Evolutionary conservation across 2,888 invertebrate genomes (phyloP).

Genomic region (Drosophila kanekoi): DNA sequence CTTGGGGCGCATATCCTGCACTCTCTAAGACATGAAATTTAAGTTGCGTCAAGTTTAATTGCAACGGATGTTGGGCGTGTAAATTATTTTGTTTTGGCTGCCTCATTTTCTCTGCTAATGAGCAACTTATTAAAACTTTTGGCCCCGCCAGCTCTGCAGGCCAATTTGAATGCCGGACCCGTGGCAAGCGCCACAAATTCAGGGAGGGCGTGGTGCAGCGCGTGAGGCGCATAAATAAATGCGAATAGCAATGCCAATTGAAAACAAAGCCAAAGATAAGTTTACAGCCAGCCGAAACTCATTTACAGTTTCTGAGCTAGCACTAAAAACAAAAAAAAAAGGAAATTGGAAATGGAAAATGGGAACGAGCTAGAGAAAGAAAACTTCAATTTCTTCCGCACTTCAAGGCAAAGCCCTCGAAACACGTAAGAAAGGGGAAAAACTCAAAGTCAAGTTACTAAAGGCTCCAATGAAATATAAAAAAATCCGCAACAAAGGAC

Average conservation of each 20-base stretch:
- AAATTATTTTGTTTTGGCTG: slow-evolving; percentile 74
- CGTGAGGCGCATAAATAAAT: slow-evolving; percentile 68
- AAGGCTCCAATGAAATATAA: slow-evolving; percentile 49
- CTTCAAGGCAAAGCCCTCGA: slow-evolving; percentile 36
- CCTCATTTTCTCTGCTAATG: slow-evolving; percentile 76
- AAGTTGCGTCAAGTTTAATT: slow-evolving; percentile 69
- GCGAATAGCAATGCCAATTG: slow-evolving; percentile 65
- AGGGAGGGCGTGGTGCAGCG: slow-evolving; percentile 28
- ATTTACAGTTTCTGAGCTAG: slow-evolving; percentile 50
- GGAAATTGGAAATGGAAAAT: slow-evolving; percentile 2
- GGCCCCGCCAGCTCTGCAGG: slow-evolving; percentile 25
- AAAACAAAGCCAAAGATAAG: slow-evolving; percentile 64
- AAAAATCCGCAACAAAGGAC: slow-evolving; percentile 17
- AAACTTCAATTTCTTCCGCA: slow-evolving; percentile 57
- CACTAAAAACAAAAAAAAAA: neutral
- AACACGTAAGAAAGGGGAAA: slow-evolving; percentile 39
- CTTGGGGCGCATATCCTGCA: slow-evolving; percentile 6
- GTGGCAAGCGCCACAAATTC: neutral
- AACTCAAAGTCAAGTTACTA: slow-evolving; percentile 40
- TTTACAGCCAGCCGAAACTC: slow-evolving; percentile 59
- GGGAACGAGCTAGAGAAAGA: slow-evolving; percentile 16
- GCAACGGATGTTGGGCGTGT: slow-evolving; percentile 77
- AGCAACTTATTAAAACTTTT: slow-evolving; percentile 77
- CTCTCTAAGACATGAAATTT: slow-evolving; percentile 44
- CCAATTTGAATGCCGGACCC: slow-evolving; percentile 46